Evolutionary conservation across 2,888 invertebrate species (phyloP).

Genomic region (Mythimna lalbum): DNA sequence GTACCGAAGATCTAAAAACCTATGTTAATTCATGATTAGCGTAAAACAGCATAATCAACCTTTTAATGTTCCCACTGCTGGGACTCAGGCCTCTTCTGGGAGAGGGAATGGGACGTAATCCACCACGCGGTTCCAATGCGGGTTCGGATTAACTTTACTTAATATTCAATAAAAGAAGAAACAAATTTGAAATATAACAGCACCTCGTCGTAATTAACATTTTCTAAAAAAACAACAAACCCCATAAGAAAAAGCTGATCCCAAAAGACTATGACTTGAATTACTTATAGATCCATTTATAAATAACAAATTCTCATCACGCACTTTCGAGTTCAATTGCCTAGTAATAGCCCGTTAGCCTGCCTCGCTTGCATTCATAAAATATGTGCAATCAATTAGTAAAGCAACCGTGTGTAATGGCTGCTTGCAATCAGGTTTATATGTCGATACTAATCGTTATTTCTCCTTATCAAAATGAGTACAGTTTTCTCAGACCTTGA

Average conservation of each 20-base stretch:
- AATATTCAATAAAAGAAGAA: neutral
- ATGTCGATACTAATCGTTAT: constrained; percentile 46
- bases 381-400: constrained; percentile 48
- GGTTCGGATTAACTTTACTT: too few species aligned
- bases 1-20: too few species aligned
- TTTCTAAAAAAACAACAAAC: neutral
- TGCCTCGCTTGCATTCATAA: constrained; percentile 42
- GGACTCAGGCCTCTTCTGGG: too few species aligned
- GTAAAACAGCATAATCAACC: too few species aligned
- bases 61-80: too few species aligned
- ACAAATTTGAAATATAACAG: neutral
- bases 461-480: constrained; percentile 40
- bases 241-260: neutral
- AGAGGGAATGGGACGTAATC: too few species aligned
- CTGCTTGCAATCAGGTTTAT: constrained; percentile 28
- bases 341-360: constrained; percentile 29
- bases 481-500: constrained; percentile 37
- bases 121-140: too few species aligned
- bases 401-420: constrained; percentile 32
- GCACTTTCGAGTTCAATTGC: constrained; percentile 43
- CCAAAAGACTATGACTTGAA: neutral
- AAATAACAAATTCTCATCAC: constrained; percentile 39
- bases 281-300: neutral
- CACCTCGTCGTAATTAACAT: neutral
- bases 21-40: too few species aligned